Percentiles rank a stretch among this genome's conserved stretches.
These are phyloP conservation scores for Sebastes cheni DNA, from an alignment of 2,797 vertebrate species.

Conservation along the genomic window DNA sequence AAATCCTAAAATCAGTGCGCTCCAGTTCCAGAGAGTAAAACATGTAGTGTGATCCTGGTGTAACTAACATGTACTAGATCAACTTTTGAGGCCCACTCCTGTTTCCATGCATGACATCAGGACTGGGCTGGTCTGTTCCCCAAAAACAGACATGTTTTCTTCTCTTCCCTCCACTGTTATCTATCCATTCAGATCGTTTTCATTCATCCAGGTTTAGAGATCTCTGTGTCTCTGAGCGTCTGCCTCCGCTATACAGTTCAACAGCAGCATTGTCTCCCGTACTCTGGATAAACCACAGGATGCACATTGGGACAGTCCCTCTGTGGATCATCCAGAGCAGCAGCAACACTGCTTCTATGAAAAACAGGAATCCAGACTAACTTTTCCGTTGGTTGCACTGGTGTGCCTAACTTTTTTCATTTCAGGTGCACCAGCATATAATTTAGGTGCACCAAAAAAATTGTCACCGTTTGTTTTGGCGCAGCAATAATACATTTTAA, in stretches of 20 bases:
- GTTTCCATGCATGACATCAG: background rate
- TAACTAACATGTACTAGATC: background rate
- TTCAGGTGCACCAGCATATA: no score
- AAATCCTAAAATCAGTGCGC: background rate
- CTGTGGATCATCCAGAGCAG: no score
- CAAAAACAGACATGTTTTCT: background rate
- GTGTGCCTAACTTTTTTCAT: no score
- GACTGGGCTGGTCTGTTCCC: background rate
- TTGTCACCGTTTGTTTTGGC: no score
- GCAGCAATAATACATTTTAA: no score
- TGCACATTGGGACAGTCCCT: no score
- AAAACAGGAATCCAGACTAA: fast-evolving
- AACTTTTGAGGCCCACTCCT: background rate
- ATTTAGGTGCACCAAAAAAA: no score
- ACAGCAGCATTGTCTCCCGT: no score
- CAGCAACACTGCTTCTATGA: no score
- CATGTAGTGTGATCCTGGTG: background rate
- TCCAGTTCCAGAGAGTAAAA: background rate
- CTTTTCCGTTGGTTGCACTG: no score
- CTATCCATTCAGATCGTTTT: background rate
- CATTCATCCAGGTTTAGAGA: background rate
- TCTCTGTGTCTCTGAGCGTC: no score
- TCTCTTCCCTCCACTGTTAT: background rate
- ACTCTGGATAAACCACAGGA: no score
- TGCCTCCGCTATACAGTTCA: fast-evolving